Base-by-base conservation (phyloP, 2,113 vertebrate genomes). In the Myotis yumanensis region DNA sequence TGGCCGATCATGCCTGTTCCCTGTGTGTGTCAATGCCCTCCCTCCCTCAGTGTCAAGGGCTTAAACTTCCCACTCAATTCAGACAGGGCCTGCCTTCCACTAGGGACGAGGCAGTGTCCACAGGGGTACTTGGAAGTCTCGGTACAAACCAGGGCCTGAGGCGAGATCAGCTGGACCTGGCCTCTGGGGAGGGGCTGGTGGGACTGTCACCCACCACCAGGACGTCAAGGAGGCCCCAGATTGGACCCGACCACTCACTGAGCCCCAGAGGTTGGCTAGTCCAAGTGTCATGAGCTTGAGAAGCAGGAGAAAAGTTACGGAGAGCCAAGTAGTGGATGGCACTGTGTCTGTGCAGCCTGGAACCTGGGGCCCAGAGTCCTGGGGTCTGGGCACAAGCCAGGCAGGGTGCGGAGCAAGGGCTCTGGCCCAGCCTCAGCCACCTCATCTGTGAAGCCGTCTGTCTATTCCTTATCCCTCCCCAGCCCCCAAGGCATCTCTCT, bases 361-460 rank as follows among this genome's bases (percentile, higher is more conserved):
- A 22, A 22, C 43, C 8, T 52, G 10, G 17, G 35, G 62, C 5
- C 1, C 0, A 9, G 4, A 5, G 32, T 16, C 8, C 32, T 1
- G 8, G 23, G 52, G 25, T 22, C 0, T 1, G 25, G 4, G 18
- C 28, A 54, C 12, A 1, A 28, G 12, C 1, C 0, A 3, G 14
- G 37, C 0, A 7, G 87, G 46, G 12, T 1, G 0, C 3, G 3
- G 37, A 18, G 17, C 0, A 1, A 25, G 16, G 5, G 0, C 6
- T 4, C 57, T 2, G 71, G 37, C 7, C 0, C 30, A 18, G 46
- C 43, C 30, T 30, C 18, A 11, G 57, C 1, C 0, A 3, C 11
- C 28, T 7, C 1, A 3, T 46, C 22, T 14, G 28, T 28, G 12
- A 52, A 4, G 5, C 32, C 4, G 11, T 22, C 11, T 4, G 14